Evolutionary conservation across 2,888 invertebrate genomes (phyloP).

Genomic region (Dromius quadrimaculatus): DNA sequence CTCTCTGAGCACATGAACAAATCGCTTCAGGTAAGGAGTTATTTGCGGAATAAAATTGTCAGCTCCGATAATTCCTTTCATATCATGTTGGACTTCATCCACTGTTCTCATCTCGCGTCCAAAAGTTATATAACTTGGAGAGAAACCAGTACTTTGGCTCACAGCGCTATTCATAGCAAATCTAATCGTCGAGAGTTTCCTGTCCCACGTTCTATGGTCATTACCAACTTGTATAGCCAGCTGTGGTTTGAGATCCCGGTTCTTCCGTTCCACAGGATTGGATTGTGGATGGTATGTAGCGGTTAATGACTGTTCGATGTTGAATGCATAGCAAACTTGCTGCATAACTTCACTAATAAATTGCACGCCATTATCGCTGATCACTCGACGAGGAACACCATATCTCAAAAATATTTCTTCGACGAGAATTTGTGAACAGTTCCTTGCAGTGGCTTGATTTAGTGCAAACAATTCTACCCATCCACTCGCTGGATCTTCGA

Average conservation of each 20-base stretch:
- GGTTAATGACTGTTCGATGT: constrained; percentile 55
- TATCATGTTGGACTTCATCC: too few relatives aligned
- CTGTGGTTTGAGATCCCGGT: constrained; percentile 51
- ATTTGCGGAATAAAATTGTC: too few relatives aligned
- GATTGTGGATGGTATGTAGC: constrained; percentile 57
- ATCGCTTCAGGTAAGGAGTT: too few relatives aligned
- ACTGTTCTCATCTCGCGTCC: too few relatives aligned
- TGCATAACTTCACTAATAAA: too few relatives aligned
- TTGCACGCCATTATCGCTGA: constrained; percentile 62
- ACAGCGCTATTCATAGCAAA: constrained; percentile 52
- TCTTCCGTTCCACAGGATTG: constrained; percentile 58
- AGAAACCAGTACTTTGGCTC: constrained; percentile 51
- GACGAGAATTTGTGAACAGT: constrained; percentile 51
- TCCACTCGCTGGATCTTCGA: constrained; percentile 56
- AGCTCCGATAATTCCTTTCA: too few relatives aligned
- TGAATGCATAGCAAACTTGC: constrained; percentile 52
- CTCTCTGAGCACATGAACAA: too few relatives aligned
- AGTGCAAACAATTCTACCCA: constrained; percentile 58
- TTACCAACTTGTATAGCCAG: constrained; percentile 47
- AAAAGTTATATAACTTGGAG: too few relatives aligned
- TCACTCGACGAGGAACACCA: constrained; percentile 59
- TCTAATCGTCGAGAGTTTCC: constrained; percentile 46
- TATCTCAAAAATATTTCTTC: constrained; percentile 60
- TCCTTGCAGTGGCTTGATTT: constrained; percentile 53
- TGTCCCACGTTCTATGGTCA: constrained; percentile 54